These are phyloP conservation scores for Crenichthys baileyi DNA, from an alignment of 2,797 vertebrate genomes.

Conservation along the genomic window DNA sequence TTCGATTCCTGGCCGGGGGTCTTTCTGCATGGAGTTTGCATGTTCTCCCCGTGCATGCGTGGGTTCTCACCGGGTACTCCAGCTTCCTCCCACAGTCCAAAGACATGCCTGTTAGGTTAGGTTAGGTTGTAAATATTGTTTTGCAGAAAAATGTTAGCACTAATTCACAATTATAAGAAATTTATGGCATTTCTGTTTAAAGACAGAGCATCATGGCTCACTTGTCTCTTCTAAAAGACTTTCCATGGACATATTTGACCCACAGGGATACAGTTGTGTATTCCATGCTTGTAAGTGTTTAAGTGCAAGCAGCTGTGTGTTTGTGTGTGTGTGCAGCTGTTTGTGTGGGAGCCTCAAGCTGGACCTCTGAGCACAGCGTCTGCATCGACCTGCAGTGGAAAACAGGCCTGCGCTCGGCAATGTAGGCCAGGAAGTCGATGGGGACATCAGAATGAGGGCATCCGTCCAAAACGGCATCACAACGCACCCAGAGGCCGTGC, in stretches of 20 bases:
- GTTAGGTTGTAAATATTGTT: background rate
- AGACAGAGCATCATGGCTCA: conserved; percentile 31
- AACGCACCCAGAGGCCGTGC: conserved; percentile 59
- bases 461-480: conserved; percentile 66
- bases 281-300: conserved; percentile 57
- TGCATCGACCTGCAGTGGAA: conserved; percentile 72
- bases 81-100: too few relatives aligned
- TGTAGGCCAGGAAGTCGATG: conserved; percentile 75
- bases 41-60: too few relatives aligned
- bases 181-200: conserved; percentile 5
- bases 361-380: conserved; percentile 62
- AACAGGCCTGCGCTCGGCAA: conserved; percentile 64
- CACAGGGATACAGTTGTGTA: conserved; percentile 54
- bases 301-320: conserved; percentile 36
- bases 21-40: too few relatives aligned
- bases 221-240: conserved; percentile 22
- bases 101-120: too few relatives aligned
- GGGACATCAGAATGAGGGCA: conserved; percentile 75
- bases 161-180: background rate
- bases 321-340: conserved; percentile 34
- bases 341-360: conserved; percentile 53
- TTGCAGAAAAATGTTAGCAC: background rate
- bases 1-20: too few relatives aligned
- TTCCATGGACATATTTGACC: conserved; percentile 34
- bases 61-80: too few relatives aligned